Evolutionary conservation across 2,797 vertebrate species (phyloP).

Genomic region (Neoniphon sammara): DNA sequence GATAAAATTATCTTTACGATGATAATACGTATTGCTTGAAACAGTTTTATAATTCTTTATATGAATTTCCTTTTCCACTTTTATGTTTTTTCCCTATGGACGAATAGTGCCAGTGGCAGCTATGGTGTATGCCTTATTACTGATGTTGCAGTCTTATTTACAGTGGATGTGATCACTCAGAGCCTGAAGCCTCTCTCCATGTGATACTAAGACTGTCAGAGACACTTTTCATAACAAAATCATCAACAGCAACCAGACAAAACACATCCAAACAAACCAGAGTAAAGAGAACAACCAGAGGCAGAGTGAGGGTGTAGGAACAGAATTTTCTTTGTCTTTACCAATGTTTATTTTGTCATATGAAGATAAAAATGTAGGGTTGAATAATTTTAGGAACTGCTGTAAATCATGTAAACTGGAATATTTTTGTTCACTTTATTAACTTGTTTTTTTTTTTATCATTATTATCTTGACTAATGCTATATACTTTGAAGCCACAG

Average conservation of each 20-base stretch:
- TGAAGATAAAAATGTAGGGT: background rate
- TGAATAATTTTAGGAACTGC: background rate
- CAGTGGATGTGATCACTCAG: slow-evolving; percentile 17
- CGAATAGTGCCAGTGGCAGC: background rate
- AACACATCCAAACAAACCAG: slow-evolving; percentile 59
- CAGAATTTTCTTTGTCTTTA: slow-evolving; percentile 29
- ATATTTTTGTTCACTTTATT: background rate
- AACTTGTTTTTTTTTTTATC: background rate
- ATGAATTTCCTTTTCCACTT: background rate
- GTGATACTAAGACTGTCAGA: slow-evolving; percentile 64
- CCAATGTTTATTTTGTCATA: background rate
- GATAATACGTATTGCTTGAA: background rate
- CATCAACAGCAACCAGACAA: slow-evolving; percentile 60
- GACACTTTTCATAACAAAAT: slow-evolving; percentile 50
- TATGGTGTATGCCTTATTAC: slow-evolving; percentile 1
- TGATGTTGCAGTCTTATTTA: slow-evolving; percentile 36
- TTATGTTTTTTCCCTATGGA: background rate
- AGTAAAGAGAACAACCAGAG: slow-evolving; percentile 44
- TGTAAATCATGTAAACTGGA: background rate
- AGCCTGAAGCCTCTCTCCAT: slow-evolving; percentile 66
- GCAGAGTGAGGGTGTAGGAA: background rate
- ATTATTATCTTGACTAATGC: background rate
- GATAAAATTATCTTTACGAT: background rate
- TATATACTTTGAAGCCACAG: background rate
- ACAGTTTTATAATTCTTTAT: background rate